Evolutionary conservation across 2,113 vertebrate species (phyloP).

Genomic region (Hippopotamus amphibius): DNA sequence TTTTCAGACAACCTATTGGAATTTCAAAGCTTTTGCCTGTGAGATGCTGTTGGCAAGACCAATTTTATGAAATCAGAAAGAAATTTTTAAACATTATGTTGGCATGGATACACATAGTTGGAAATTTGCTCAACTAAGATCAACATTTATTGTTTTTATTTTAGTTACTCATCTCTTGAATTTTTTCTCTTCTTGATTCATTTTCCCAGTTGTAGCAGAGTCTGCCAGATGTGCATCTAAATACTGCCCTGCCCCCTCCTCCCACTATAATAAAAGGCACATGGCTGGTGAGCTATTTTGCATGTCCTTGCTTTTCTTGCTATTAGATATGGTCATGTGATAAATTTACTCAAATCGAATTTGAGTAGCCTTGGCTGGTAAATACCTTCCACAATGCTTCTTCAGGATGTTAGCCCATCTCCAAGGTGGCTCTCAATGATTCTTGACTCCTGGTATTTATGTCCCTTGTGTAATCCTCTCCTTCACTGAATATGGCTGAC

Average conservation of each 20-base stretch:
- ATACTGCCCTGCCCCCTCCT: background rate
- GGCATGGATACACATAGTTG: background rate
- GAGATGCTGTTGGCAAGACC: conserved; percentile 34
- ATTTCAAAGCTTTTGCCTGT: conserved; percentile 25
- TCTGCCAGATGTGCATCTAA: conserved; percentile 45
- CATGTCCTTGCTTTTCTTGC: conserved; percentile 13
- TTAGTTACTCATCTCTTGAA: conserved; percentile 55
- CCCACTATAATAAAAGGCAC: conserved; percentile 32
- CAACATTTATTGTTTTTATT: conserved; percentile 67
- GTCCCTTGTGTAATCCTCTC: background rate
- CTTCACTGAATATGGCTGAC: background rate
- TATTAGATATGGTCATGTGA: background rate
- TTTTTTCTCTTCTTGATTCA: conserved; percentile 53
- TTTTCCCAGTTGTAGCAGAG: conserved; percentile 42
- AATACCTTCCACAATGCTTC: background rate
- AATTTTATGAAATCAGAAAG: conserved; percentile 62
- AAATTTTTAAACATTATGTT: conserved; percentile 1
- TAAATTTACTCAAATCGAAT: conserved; percentile 10
- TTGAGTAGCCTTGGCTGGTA: background rate
- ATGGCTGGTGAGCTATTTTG: background rate
- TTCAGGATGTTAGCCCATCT: background rate
- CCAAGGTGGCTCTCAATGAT: background rate
- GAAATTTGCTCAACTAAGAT: conserved; percentile 53
- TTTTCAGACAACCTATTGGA: background rate
- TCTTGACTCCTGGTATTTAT: background rate